Conservation (phyloP, 2,888 invertebrate genomes). For the Rugalucina vietnamica region DNA sequence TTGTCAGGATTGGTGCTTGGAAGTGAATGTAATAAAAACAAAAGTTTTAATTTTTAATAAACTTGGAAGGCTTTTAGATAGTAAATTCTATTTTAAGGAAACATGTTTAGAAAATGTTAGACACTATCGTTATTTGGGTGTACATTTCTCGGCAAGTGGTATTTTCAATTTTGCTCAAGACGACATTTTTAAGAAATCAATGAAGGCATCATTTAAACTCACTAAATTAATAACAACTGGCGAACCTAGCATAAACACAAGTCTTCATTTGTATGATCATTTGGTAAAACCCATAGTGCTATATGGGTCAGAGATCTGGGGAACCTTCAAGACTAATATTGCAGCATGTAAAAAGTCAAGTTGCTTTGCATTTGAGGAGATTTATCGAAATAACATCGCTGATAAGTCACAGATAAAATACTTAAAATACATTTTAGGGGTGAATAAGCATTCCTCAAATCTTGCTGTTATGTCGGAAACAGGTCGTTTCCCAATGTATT, state of each 20-base stretch:
- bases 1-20: neutral
- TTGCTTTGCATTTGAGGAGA: neutral
- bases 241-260: neutral
- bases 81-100: neutral
- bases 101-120: neutral
- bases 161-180: neutral
- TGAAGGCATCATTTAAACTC: neutral
- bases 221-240: neutral
- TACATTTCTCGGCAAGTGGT: neutral
- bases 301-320: conserved; percentile 3
- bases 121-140: neutral
- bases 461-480: neutral
- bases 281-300: neutral
- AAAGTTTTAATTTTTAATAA: neutral
- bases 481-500: neutral
- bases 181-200: neutral
- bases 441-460: neutral
- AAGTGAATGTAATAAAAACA: neutral
- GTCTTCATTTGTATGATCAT: no score
- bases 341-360: neutral
- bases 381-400: neutral
- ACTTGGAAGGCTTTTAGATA: neutral
- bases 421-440: neutral
- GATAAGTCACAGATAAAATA: neutral
- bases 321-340: neutral